Evolutionary conservation across 2,113 vertebrate species (phyloP).

Genomic region (Motacilla tschutschensis): DNA sequence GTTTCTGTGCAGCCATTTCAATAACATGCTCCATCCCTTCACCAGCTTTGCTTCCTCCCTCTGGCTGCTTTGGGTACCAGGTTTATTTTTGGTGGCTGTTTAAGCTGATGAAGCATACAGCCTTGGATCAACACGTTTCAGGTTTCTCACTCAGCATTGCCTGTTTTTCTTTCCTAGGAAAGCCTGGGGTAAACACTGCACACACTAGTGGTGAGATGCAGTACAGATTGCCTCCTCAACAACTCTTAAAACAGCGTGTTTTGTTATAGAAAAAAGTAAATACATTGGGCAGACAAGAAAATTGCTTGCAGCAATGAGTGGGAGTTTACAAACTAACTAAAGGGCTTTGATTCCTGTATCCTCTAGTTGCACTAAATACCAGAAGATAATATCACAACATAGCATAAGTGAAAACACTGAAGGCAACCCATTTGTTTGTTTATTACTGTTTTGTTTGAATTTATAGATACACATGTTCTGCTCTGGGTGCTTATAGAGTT

Average conservation of each 20-base stretch:
- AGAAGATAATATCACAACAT: background rate
- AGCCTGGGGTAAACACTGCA: background rate
- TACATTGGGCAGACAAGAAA: conserved; percentile 13
- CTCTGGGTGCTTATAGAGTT: background rate
- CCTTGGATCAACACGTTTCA: background rate
- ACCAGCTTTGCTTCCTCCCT: background rate
- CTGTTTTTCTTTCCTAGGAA: background rate
- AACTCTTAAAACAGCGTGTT: background rate
- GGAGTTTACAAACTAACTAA: conserved; percentile 11
- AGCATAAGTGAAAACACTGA: background rate
- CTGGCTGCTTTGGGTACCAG: background rate
- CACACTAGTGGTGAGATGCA: background rate
- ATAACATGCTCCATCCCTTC: accelerated
- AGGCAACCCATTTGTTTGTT: background rate
- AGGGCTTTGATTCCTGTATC: conserved; percentile 8
- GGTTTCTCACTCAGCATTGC: background rate
- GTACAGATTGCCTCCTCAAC: background rate
- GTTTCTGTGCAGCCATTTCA: background rate
- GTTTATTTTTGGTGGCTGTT: background rate
- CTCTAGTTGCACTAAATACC: background rate
- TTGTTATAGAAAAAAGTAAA: conserved; percentile 5
- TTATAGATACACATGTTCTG: background rate
- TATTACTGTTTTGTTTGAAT: conserved; percentile 7
- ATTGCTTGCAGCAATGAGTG: conserved; percentile 13
- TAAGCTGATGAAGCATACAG: background rate